Evolutionary conservation across 2,113 vertebrate genomes (phyloP), one percentile per base, ranked within the genome.

Genomic region (Xenopus borealis): DNA sequence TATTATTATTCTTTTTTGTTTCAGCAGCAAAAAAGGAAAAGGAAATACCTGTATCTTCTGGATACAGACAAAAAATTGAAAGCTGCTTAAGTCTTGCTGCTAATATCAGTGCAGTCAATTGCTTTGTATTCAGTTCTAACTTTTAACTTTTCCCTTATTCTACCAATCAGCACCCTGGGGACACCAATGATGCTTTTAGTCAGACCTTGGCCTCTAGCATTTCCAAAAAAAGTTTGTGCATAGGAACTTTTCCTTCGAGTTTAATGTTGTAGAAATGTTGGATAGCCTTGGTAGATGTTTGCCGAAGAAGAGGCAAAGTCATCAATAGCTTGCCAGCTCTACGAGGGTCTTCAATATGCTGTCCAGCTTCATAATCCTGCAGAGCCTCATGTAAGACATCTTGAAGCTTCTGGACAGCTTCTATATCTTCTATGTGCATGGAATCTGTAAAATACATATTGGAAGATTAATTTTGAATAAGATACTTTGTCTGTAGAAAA

Each of bases 161-260:
- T 81, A 70, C 86, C 85, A 82, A 82, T 88, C 82, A 86, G 85
- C 84, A 87, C 85, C 73, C 79, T 66, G 81, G 84, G 86, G 87
- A 84, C 86, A 86, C 85, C 83, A 78, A 62, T 85, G 83, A 81
- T 81, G 82, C 85, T 82, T 57, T 85, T 87, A 89, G 91, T 98
- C 95, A 99, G 88, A 98, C 97, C 92, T 99, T 99, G 88, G 97
- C 97, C 89, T 99, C 97, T 85, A 99, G 94, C 91, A 98, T 95
- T 94, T 99, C 97, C 95, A 99, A 89, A 94, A 99, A 99, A 83
- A 99, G 97, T 98, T 99, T 99, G 94, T 99, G 97, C 97, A 99
- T 99, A 87, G 97, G 97, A 81, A 98, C 97, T 87, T 98, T 99
- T 88, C 97, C 97, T 88, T 99, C 97, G 79, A 98, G 95, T 91